phyloP scores from a whole-genome alignment of 2,113 vertebrate genomes.

The Ptyas mucosa region DNA sequence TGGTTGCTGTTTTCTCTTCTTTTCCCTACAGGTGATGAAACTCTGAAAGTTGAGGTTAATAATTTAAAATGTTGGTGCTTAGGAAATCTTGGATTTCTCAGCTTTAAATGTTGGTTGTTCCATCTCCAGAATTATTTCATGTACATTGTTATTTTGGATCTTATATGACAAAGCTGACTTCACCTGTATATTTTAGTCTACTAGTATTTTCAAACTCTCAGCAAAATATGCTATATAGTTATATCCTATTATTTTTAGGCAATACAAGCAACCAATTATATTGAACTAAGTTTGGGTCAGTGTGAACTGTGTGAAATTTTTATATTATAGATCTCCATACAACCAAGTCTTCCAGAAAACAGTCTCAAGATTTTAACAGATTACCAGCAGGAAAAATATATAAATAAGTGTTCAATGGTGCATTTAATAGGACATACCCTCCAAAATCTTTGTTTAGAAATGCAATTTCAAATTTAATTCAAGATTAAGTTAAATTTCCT shows the following conservation, averaged over 20 bases:
- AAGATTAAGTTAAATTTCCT: neutral
- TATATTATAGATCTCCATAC: neutral
- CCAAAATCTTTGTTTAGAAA: neutral
- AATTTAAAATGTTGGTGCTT: neutral
- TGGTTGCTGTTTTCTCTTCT: neutral
- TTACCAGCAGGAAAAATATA: neutral
- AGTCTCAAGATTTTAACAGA: neutral
- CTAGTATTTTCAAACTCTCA: neutral
- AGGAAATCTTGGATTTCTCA: neutral
- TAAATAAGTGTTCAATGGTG: neutral
- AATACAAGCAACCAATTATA: neutral
- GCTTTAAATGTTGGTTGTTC: neutral
- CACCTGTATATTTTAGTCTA: neutral
- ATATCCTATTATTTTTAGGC: neutral
- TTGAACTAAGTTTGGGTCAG: neutral
- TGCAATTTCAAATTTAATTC: neutral
- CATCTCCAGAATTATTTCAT: neutral
- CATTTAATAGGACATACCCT: neutral
- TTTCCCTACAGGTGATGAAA: neutral
- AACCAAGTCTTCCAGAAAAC: neutral
- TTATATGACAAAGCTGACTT: too few relatives aligned
- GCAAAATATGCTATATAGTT: neutral
- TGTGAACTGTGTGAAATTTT: neutral
- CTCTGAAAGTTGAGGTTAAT: neutral
- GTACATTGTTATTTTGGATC: neutral